These are phyloP conservation scores for Drosophila falleni DNA, from an alignment of 2,888 invertebrate genomes.

Conservation along the genomic window DNA sequence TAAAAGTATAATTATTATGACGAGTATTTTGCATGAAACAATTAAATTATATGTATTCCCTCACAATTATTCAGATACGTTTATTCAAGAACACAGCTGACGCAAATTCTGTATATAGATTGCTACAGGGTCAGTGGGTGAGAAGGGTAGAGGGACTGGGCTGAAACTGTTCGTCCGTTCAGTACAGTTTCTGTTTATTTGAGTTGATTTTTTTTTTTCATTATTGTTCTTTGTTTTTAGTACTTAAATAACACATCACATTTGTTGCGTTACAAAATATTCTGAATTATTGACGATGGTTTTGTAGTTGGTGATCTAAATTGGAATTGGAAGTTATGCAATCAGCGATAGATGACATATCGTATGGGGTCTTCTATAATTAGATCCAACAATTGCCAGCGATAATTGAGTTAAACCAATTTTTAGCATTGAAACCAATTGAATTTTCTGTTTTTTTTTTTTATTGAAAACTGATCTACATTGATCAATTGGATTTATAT, in stretches of 20 bases:
- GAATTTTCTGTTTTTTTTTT: not conserved
- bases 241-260: conserved; percentile 59
- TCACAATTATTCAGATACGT: conserved; percentile 54
- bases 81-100: conserved; percentile 69
- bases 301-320: conserved; percentile 39
- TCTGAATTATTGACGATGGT: conserved; percentile 53
- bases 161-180: conserved; percentile 7
- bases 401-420: conserved; percentile 67
- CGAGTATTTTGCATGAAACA: conserved; percentile 57
- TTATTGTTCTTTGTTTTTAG: conserved; percentile 16
- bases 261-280: conserved; percentile 62
- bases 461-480: conserved; percentile 27
- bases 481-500: conserved; percentile 15
- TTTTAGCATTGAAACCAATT: conserved; percentile 18
- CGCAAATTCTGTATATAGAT: conserved; percentile 60
- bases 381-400: conserved; percentile 36
- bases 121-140: conserved; percentile 54
- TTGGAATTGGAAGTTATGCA: conserved; percentile 49
- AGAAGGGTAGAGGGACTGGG: not conserved
- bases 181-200: conserved; percentile 31
- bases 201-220: conserved; percentile 40
- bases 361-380: conserved; percentile 55
- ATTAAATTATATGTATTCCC: conserved; percentile 66
- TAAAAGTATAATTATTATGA: conserved; percentile 46
- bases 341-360: conserved; percentile 53